Percentiles rank a stretch among this genome's conserved stretches.
Evolutionary conservation across 2,797 vertebrate genomes (phyloP).

Genomic region (Decapterus maruadsi): DNA sequence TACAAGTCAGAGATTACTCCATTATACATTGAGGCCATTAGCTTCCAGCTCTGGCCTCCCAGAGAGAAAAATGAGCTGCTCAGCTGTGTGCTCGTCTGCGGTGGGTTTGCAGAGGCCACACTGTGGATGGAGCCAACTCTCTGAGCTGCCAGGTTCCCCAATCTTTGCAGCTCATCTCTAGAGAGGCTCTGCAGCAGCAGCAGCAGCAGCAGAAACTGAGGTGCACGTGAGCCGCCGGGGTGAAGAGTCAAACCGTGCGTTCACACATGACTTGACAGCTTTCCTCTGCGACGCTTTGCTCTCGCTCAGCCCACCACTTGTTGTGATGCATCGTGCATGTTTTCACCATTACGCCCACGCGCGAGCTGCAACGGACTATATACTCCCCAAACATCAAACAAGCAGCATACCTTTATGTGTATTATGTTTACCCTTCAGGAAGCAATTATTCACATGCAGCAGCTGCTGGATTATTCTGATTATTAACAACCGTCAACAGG

Average conservation of each 20-base stretch:
- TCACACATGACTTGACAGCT: constrained; percentile 57
- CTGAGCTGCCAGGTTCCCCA: constrained; percentile 36
- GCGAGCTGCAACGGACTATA: constrained; percentile 28
- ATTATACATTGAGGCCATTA: constrained; percentile 26
- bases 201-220: not conserved
- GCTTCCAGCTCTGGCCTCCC: constrained; percentile 25
- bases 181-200: not conserved
- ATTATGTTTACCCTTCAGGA: constrained; percentile 42
- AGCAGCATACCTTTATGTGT: constrained; percentile 23
- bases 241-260: constrained; percentile 24
- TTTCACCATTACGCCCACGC: constrained; percentile 66
- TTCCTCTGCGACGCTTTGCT: constrained; percentile 25
- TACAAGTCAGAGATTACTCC: constrained; percentile 30
- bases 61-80: constrained; percentile 36
- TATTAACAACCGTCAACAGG: constrained; percentile 31
- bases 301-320: constrained; percentile 34
- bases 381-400: constrained; percentile 23
- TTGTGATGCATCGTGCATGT: constrained; percentile 36
- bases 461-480: constrained; percentile 46
- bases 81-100: constrained; percentile 35
- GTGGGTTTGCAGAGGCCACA: constrained; percentile 15
- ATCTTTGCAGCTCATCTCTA: constrained; percentile 34
- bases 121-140: constrained; percentile 31
- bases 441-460: constrained; percentile 47
- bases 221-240: not conserved